Evolutionary conservation across 2,888 invertebrate species (phyloP).

Genomic region (Trichogramma evanescens): DNA sequence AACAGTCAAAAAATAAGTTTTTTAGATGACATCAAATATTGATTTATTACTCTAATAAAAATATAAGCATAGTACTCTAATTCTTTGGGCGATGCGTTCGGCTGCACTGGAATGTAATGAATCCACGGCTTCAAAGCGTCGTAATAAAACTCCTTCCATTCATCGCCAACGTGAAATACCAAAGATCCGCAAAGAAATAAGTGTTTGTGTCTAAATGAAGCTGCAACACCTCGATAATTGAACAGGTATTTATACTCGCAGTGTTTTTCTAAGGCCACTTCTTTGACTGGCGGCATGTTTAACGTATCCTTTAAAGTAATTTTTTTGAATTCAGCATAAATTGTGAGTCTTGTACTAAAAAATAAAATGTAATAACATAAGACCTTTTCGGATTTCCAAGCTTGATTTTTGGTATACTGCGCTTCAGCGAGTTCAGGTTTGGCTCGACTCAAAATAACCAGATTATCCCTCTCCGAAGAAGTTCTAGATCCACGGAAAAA

Average conservation of each 20-base stretch:
- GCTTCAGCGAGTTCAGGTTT: slow-evolving; percentile 78
- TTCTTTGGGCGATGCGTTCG: slow-evolving; percentile 59
- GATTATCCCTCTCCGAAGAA: slow-evolving; percentile 79
- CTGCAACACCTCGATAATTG: slow-evolving; percentile 94
- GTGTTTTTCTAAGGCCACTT: slow-evolving; percentile 84
- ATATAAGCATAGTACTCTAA: slow-evolving; percentile 51
- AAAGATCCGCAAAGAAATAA: slow-evolving; percentile 86
- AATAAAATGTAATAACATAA: slow-evolving; percentile 13
- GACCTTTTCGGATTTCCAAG: slow-evolving; percentile 89
- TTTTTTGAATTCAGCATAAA: not conserved
- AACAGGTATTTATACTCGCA: slow-evolving; percentile 91
- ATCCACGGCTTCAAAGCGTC: slow-evolving; percentile 86
- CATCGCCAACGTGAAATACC: slow-evolving; percentile 88
- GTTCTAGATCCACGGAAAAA: slow-evolving; percentile 96
- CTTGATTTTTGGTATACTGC: slow-evolving; percentile 95
- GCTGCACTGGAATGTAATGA: slow-evolving; percentile 82
- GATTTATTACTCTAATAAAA: not conserved
- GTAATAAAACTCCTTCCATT: slow-evolving; percentile 95
- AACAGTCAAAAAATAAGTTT: slow-evolving; percentile 22
- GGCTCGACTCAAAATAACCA: slow-evolving; percentile 73
- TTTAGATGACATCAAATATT: not conserved
- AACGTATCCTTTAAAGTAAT: slow-evolving; percentile 68
- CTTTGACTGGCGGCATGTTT: slow-evolving; percentile 71
- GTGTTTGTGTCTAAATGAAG: slow-evolving; percentile 94
- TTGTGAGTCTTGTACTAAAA: not conserved